phyloP scores from a whole-genome alignment of 2,888 invertebrate genomes.

The Melangyna quadrimaculata region DNA sequence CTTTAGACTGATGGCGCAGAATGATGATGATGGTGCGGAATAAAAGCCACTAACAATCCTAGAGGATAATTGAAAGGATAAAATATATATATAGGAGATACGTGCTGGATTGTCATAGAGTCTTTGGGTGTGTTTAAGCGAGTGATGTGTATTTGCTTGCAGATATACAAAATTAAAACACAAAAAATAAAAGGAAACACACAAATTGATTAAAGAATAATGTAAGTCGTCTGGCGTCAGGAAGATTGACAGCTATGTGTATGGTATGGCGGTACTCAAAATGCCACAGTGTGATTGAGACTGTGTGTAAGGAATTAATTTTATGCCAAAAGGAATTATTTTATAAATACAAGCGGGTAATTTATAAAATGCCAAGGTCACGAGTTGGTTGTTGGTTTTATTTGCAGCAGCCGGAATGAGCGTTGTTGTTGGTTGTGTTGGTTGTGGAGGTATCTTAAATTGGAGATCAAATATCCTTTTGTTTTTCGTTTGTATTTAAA shows the following conservation, averaged over 20 bases:
- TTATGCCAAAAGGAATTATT: slow-evolving; percentile 19
- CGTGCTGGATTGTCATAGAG: slow-evolving; percentile 62
- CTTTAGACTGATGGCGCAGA: neutral
- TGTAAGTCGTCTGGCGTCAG: slow-evolving; percentile 64
- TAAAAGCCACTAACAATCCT: neutral
- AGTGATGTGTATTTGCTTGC: slow-evolving; percentile 24
- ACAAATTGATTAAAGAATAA: slow-evolving; percentile 59
- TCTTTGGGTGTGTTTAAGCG: slow-evolving; percentile 21
- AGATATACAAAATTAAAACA: slow-evolving; percentile 22
- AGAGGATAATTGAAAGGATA: slow-evolving; percentile 59
- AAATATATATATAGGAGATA: neutral
- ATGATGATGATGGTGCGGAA: neutral
- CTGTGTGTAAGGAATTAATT: slow-evolving; percentile 53
- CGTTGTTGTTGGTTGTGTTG: neutral
- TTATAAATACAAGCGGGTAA: neutral
- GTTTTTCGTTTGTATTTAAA: slow-evolving; percentile 5
- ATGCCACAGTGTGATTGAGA: slow-evolving; percentile 64
- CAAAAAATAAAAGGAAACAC: neutral
- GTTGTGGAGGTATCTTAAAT: neutral
- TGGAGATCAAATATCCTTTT: slow-evolving; percentile 26
- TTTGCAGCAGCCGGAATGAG: neutral
- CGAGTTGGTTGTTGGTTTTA: slow-evolving; percentile 15
- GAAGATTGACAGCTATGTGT: slow-evolving; percentile 48
- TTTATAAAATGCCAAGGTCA: slow-evolving; percentile 63
- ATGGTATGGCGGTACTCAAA: slow-evolving; percentile 4